Evolutionary conservation across 2,888 invertebrate genomes (phyloP), one percentile per base, ranked within the genome.

Genomic region (Allophyes oxyacanthae): DNA sequence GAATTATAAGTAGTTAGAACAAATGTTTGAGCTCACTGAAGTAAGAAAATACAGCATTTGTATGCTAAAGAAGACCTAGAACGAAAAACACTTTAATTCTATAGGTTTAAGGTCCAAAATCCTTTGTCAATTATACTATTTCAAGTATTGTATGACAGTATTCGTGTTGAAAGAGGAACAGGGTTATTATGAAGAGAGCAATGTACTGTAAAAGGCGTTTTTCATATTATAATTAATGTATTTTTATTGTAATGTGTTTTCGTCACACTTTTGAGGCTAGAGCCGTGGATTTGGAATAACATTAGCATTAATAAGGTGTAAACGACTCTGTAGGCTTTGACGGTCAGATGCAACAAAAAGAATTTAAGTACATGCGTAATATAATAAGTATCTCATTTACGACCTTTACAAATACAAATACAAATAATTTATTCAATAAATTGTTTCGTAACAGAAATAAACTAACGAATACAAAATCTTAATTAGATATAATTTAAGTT

Each of bases 201-300:
- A 55, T 58, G 67, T 54, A 53, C 57, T 57, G 14, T 49, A 54
- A 60, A 75, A 60, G 45, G 34, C 7, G 67, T 72, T 71, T 71
- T 75, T 75, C 76, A 66, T 75, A 75, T 72, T 75, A 9, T 75
- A 72, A 75, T 72, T 60, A 60, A 58, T 56, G 57, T 66, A 72
- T 75, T 72, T 75, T 63, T 60, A 72, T 75, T 71, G 8, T 58
- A 75, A 72, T 75, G 59, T 63, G 58, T n/a, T 54, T 57, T 55
- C 50, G 66, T 63, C 62, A 71, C 59, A 65, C 36, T 40, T 64
- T 60, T 64, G 37, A 48, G 55, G 60, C 32, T 43, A 64, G 37
- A 50, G 48, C 6, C 34, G 38, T 41, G 6, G 25, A 38, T 57
- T 41, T 25, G 20, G 67, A 54, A 75, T 72, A 43, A 9, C 9